Evolutionary conservation across 2,888 invertebrate genomes (phyloP).

Genomic region (Parasteatoda lunata): DNA sequence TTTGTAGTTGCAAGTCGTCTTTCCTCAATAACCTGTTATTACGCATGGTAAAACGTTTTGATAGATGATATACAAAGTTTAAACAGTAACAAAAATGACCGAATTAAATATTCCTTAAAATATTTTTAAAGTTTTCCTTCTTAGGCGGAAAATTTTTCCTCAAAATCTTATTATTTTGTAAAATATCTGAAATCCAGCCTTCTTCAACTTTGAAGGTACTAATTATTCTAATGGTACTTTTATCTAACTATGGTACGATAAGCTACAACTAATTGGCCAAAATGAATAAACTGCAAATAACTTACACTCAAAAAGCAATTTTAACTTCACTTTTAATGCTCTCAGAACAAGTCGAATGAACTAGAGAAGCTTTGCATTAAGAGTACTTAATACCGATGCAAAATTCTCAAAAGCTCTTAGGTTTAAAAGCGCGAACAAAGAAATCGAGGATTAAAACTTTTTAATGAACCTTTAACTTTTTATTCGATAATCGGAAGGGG

Average conservation of each 20-base stretch:
- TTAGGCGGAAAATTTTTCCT: conserved; percentile 10
- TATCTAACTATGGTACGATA: conserved; percentile 5
- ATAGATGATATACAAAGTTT: conserved; percentile 52
- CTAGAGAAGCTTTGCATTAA: not conserved
- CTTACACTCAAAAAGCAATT: not conserved
- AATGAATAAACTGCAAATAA: conserved; percentile 2
- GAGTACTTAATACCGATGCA: not conserved
- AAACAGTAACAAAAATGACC: conserved; percentile 28
- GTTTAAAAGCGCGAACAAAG: not conserved
- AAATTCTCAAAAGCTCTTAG: conserved; percentile 2
- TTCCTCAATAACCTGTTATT: conserved; percentile 47
- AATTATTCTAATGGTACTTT: conserved; percentile 29
- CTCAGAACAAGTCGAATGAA: not conserved
- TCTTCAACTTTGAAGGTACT: conserved; percentile 1
- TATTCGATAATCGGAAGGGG: not conserved
- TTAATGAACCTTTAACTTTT: not conserved
- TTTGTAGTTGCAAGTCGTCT: conserved; percentile 8
- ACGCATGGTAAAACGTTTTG: conserved; percentile 45
- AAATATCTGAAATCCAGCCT: not conserved
- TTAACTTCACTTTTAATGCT: not conserved
- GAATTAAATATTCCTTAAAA: conserved; percentile 26
- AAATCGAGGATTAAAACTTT: not conserved
- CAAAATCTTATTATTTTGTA: not conserved
- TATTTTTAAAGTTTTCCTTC: not conserved
- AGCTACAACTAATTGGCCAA: conserved; percentile 32